Conservation (phyloP, 2,113 vertebrate genomes). For the Ploceus nigricollis region DNA sequence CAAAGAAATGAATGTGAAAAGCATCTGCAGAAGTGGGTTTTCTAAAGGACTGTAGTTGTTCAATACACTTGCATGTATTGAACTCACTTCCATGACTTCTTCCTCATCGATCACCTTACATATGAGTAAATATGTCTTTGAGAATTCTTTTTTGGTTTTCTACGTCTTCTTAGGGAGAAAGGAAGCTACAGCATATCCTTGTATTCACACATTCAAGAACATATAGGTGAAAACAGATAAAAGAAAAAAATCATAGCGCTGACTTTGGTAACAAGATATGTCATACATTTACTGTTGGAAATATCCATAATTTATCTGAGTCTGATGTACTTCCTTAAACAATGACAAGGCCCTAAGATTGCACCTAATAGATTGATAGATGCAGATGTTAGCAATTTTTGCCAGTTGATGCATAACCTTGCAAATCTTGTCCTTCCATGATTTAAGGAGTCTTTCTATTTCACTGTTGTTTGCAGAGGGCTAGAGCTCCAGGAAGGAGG, state of each 20-base stretch:
- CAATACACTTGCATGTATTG: neutral
- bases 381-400: neutral
- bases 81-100: neutral
- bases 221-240: neutral
- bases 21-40: neutral
- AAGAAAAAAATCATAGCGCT: neutral
- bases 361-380: neutral
- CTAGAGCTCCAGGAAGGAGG: neutral
- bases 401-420: neutral
- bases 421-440: neutral
- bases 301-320: neutral
- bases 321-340: neutral
- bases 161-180: neutral
- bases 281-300: neutral
- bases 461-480: neutral
- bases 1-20: neutral
- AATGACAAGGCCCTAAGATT: neutral
- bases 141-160: neutral
- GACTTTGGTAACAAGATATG: neutral
- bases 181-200: neutral
- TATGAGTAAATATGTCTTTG: neutral
- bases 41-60: neutral
- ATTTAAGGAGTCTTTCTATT: neutral
- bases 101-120: neutral
- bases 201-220: neutral